Evolutionary conservation across 2,888 invertebrate species (phyloP).

Genomic region (Caradrina clavipalpis): DNA sequence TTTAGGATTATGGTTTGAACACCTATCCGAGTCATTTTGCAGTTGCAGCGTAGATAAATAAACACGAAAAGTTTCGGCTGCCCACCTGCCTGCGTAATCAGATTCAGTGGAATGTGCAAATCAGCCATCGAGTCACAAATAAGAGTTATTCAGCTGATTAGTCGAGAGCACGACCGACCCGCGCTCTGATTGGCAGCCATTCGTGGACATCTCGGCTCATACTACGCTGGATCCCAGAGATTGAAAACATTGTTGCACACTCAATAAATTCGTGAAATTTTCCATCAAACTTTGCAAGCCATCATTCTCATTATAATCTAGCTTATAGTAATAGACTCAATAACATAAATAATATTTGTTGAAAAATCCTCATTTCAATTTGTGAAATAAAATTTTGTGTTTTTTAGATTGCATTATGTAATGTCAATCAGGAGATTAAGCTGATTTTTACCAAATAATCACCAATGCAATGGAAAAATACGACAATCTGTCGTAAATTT

Average conservation of each 20-base stretch:
- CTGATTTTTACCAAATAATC: too few relatives aligned
- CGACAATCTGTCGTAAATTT: too few relatives aligned
- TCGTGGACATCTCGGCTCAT: constrained; percentile 56
- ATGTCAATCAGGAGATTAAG: too few relatives aligned
- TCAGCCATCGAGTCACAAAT: constrained; percentile 46
- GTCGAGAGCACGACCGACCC: constrained; percentile 59
- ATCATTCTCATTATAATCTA: too few relatives aligned
- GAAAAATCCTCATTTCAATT: too few relatives aligned
- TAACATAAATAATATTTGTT: not conserved
- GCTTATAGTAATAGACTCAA: not conserved
- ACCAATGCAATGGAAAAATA: too few relatives aligned
- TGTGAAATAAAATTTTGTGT: too few relatives aligned
- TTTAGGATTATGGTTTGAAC: not conserved
- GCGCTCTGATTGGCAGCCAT: constrained; percentile 73
- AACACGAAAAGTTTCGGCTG: not conserved
- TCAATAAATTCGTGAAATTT: not conserved
- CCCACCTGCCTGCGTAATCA: not conserved
- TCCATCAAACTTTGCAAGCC: not conserved
- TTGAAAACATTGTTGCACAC: constrained; percentile 49
- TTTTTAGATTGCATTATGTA: too few relatives aligned
- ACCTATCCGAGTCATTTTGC: not conserved
- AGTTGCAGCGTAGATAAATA: not conserved
- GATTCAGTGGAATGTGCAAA: constrained; percentile 21
- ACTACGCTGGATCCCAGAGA: constrained; percentile 65
- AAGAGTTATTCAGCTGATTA: constrained; percentile 67